Evolutionary conservation across 2,113 vertebrate genomes (phyloP), one percentile per base, ranked within the genome.

Genomic region (Corvus moneduloides): DNA sequence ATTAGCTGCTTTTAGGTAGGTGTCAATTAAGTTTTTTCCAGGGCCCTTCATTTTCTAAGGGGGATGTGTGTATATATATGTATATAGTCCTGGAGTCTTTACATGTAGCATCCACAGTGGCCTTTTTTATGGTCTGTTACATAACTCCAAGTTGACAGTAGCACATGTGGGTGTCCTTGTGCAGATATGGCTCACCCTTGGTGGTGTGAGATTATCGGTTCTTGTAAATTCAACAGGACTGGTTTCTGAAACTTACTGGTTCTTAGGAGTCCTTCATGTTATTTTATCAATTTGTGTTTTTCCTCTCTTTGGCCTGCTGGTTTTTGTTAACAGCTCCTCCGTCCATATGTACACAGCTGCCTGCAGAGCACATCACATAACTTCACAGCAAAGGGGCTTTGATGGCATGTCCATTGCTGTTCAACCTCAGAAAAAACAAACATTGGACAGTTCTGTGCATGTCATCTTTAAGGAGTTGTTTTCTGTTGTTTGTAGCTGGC

Each of bases 41-140:
- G 33, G 11, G 2, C 19, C 22, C 21, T 74, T 87, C 1, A 27
- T 78, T 74, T 93, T 39, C 28, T 35, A n/a, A 62, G 41, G 3
- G 16, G 30, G 4, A 10, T 20, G 3, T 55, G 5, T 28, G 1
- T 78, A 3, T 49, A 1, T n/a, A 10, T 35, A 7, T 32, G 3
- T n/a, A 7, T 63, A 10, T 48, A 44, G 23, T 61, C 14, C 26
- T 69, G 14, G 30, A 59, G 43, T 43, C 8, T 83, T 88, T 44
- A 23, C 27, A 7, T 54, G 5, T 10, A 87, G 51, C 58, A 76
- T 46, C 67, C 37, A 37, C 58, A 66, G 58, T 39, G 1, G 9
- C 17, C 27, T 73, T 68, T 73, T 37, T 7, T 7, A 21, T 79
- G 28, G 13, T 91, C 23, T n/a, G 12, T 80, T 80, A 37, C 12